Conservation (phyloP, 2,113 vertebrate species). For the Halcyon malimbica region DNA sequence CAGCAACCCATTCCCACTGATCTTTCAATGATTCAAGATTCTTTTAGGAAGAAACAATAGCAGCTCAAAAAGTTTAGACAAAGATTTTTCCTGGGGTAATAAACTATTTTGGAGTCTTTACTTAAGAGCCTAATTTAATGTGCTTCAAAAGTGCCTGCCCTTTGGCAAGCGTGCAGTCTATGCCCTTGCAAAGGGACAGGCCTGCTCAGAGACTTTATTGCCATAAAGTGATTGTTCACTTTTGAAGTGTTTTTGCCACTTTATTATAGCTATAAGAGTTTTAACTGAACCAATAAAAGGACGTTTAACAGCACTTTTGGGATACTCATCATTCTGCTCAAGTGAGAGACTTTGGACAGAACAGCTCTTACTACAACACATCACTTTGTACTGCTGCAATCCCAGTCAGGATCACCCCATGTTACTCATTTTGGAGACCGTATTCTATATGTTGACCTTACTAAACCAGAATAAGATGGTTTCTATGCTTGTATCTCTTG, state of each 20-base stretch:
- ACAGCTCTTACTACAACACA: neutral
- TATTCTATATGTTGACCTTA: neutral
- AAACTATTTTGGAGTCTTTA: neutral
- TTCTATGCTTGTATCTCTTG: neutral
- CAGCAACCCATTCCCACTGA: neutral
- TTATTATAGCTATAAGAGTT: neutral
- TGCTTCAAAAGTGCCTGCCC: neutral
- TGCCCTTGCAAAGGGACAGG: neutral
- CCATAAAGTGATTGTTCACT: neutral
- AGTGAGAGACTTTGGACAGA: neutral
- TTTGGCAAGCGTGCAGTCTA: accelerated
- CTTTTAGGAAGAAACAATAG: neutral
- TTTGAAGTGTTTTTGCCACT: neutral
- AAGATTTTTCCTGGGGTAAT: neutral
- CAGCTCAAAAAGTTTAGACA: neutral
- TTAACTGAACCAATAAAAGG: neutral
- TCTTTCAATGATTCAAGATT: accelerated
- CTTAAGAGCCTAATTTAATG: neutral
- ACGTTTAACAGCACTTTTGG: neutral
- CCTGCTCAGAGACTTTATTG: neutral
- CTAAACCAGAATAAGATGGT: neutral
- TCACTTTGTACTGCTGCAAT: neutral
- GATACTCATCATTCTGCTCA: neutral
- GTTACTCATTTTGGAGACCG: neutral
- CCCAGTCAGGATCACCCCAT: accelerated